phyloP scores from a whole-genome alignment of 2,888 invertebrate genomes.

The Phalangium opilio region DNA sequence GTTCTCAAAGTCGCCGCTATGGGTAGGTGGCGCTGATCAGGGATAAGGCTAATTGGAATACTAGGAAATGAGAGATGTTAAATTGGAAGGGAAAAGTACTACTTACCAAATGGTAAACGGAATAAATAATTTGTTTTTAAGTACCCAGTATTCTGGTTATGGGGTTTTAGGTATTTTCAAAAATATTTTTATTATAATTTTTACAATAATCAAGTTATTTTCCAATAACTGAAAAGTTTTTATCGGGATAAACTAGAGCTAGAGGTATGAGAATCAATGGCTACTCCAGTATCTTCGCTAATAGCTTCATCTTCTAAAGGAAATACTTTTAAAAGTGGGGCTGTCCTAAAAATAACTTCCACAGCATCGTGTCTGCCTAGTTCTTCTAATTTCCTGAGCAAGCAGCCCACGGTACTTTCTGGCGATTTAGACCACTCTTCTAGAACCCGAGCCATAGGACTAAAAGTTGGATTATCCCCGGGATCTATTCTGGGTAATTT shows the following conservation, averaged over 20 bases:
- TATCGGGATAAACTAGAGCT: constrained; percentile 14
- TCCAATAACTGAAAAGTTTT: background rate
- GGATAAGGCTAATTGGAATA: no score
- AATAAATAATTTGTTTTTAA: no score
- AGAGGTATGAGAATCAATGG: constrained; percentile 13
- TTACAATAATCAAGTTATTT: no score
- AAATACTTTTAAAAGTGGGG: constrained; percentile 34
- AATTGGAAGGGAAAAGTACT: no score
- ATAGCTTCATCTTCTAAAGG: constrained; percentile 16
- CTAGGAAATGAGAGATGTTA: no score
- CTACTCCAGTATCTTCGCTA: constrained; percentile 9
- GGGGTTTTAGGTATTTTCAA: no score
- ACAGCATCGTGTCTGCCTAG: constrained; percentile 45
- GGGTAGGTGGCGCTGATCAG: no score
- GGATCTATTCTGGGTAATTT: constrained; percentile 37
- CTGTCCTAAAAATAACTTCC: constrained; percentile 41
- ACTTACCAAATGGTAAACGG: no score
- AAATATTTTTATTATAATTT: no score
- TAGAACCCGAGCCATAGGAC: constrained; percentile 29
- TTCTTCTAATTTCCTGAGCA: constrained; percentile 42
- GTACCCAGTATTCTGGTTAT: no score
- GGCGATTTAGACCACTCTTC: constrained; percentile 36
- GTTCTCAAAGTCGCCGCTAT: no score
- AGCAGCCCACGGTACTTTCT: constrained; percentile 35
- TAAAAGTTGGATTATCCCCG: constrained; percentile 19